phyloP scores from a whole-genome alignment of 2,113 vertebrate genomes.

The Cacatua alba region DNA sequence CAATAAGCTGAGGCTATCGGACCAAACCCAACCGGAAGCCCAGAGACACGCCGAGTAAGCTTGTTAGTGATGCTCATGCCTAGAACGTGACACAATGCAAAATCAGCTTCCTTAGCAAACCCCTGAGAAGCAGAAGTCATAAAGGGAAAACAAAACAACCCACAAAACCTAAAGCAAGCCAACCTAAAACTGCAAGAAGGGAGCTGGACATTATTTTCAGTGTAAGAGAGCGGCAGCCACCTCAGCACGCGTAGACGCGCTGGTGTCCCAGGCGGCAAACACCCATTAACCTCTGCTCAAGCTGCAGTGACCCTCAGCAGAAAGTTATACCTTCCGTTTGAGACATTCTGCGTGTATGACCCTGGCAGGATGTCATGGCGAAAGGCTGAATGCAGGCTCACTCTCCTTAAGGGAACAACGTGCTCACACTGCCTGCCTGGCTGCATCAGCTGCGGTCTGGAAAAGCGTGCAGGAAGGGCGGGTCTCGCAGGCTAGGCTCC shows the following conservation, averaged over 20 bases:
- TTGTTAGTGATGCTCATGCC: no score
- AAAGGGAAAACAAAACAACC: neutral
- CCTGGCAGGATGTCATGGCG: neutral
- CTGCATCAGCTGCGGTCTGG: neutral
- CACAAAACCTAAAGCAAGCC: neutral
- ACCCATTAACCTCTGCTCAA: neutral
- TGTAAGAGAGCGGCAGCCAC: accelerated
- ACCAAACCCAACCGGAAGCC: neutral
- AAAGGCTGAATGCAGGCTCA: neutral
- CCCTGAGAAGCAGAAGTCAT: neutral
- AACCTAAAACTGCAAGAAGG: neutral
- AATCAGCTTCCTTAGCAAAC: neutral
- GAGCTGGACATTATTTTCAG: neutral
- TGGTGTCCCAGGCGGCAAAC: neutral
- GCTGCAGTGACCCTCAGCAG: neutral
- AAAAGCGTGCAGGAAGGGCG: neutral
- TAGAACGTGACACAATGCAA: neutral
- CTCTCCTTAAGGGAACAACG: neutral
- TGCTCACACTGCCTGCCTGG: neutral
- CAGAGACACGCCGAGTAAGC: neutral
- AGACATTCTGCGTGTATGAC: accelerated
- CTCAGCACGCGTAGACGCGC: accelerated
- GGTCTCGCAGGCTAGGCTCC: neutral
- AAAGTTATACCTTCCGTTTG: neutral
- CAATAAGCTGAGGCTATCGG: neutral